Base-by-base conservation (phyloP, 35 echinoderm and acorn worm genomes). In the Chiridota heheva region DNA sequence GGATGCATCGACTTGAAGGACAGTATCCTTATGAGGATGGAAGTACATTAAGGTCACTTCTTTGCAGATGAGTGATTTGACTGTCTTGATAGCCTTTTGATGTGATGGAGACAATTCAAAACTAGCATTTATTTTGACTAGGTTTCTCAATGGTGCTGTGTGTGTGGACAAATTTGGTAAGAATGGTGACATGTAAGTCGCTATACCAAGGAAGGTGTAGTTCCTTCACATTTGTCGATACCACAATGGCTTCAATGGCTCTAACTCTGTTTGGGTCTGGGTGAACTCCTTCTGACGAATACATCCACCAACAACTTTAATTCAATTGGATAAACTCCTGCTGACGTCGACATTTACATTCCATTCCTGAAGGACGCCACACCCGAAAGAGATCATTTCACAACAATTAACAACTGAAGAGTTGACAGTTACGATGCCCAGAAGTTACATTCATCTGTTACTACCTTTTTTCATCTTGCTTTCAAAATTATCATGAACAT, bases 231-330 rank as follows among this genome's bases (percentile, higher is more conserved):
- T 83, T 63, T 53, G 28, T 76, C 1, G 87, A 71, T 3, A 48
- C 20, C 30, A 49, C 13, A 7, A 76, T 66, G 10, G 15, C 17
- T 32, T 77, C 67, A 8, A 90, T 84, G 26, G 86, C 1, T 39
- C 76, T 36, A 7, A 83, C 81, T 37, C 55, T 66, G 1, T 85
- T 13, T 26, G 88, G 81, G 45, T 78, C 70, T 40, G 88, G 81
- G 18, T 67, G 69, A 6, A 69, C 69, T 29, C 70, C 88, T 34
- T 67, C 33, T 38, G 42, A 16, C 31, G 41, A 32, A 64, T 68
- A 90, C 0, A 84, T 42, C 20, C 1, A 80, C 70, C 51, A 90
- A 90, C 53, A 84, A 90, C 3, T 70, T 90, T 45, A 33, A 76
- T 76, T 28, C 44, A 27, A 27, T 65, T 65, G 6, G 22, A 10